phyloP scores from a whole-genome alignment of 2,797 vertebrate genomes.

The Chaetodon trifasciatus region DNA sequence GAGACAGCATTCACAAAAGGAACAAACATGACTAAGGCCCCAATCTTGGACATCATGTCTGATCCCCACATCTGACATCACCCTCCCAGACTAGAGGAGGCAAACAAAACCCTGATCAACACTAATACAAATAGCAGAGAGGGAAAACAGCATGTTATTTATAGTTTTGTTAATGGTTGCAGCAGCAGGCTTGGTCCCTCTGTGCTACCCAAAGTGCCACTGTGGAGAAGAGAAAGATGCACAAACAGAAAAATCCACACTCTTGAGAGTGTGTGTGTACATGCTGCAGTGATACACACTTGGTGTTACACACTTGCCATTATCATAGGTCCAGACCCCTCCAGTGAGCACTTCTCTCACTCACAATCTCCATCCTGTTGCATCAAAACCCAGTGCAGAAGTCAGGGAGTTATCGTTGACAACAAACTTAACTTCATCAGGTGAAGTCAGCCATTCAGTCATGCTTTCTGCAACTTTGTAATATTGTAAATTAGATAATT shows the following conservation, averaged over 20 bases:
- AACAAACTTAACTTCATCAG: too few relatives aligned
- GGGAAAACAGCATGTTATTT: constrained; percentile 53
- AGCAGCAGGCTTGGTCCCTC: constrained; percentile 45
- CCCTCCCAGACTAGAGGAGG: constrained; percentile 7
- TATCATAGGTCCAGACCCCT: too few relatives aligned
- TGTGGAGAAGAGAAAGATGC: constrained; percentile 35
- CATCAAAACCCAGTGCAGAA: too few relatives aligned
- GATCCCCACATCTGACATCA: constrained; percentile 5
- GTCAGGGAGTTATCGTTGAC: too few relatives aligned
- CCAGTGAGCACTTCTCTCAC: too few relatives aligned
- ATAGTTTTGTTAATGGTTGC: constrained; percentile 50
- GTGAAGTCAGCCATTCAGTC: too few relatives aligned
- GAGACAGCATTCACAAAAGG: not conserved
- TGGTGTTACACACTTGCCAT: constrained; percentile 20
- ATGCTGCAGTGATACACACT: constrained; percentile 30
- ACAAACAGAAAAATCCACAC: constrained; percentile 40
- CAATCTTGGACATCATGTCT: constrained; percentile 4
- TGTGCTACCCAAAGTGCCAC: constrained; percentile 29
- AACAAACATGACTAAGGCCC: not conserved
- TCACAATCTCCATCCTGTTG: too few relatives aligned
- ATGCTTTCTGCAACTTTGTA: too few relatives aligned
- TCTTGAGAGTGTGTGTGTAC: not conserved
- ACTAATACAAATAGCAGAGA: constrained; percentile 33
- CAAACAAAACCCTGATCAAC: constrained; percentile 47
- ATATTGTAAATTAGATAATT: too few relatives aligned